These are phyloP conservation scores for Coleophora deauratella DNA, from an alignment of 2,888 invertebrate species.

Conservation along the genomic window DNA sequence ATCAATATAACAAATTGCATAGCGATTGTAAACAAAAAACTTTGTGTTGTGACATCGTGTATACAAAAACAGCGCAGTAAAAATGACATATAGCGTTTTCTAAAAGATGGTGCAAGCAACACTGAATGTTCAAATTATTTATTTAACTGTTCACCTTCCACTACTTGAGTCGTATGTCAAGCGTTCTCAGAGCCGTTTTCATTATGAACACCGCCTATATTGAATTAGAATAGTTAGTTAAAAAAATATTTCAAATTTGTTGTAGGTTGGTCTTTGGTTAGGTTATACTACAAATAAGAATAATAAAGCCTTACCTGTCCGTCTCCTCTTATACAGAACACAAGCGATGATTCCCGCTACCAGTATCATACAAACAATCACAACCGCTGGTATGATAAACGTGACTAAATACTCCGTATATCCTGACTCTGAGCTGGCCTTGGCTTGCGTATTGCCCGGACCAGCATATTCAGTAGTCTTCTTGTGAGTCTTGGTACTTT, in stretches of 20 bases:
- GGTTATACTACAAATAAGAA: no score
- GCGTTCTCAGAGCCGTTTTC: constrained; percentile 6
- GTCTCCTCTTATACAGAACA: constrained; percentile 86
- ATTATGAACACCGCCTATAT: constrained; percentile 30
- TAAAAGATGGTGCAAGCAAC: background rate
- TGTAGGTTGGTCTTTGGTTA: no score
- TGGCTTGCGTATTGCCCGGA: constrained; percentile 37
- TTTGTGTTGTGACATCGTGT: no score
- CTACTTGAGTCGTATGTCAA: constrained; percentile 7
- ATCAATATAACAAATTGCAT: no score
- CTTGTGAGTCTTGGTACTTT: constrained; percentile 51
- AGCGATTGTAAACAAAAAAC: no score
- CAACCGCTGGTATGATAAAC: constrained; percentile 90
- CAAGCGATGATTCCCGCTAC: constrained; percentile 92
- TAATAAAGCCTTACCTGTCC: constrained; percentile 78
- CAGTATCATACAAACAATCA: constrained; percentile 90
- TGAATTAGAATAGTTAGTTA: constrained; percentile 31
- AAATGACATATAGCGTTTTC: background rate
- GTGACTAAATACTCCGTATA: constrained; percentile 80
- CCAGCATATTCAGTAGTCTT: constrained; percentile 28
- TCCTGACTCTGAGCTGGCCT: constrained; percentile 29
- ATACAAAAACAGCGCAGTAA: no score
- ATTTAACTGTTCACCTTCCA: constrained; percentile 7
- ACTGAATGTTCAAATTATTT: background rate
- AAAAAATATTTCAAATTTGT: no score